Evolutionary conservation across 2,113 vertebrate genomes (phyloP).

Genomic region (Strix aluco): DNA sequence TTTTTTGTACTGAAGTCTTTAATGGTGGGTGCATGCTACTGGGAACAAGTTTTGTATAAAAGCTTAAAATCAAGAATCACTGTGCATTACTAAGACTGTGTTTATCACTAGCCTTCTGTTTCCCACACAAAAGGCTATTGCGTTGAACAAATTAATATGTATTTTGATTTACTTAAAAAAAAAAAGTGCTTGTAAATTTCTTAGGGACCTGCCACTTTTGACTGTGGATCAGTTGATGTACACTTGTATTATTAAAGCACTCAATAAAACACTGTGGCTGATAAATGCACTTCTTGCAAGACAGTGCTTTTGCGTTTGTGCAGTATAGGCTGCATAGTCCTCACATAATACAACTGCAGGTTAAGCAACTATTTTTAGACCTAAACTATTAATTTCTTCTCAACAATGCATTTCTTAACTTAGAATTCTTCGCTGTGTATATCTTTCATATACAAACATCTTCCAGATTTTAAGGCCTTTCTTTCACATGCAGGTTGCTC

Average conservation of each 20-base stretch:
- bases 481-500: not conserved
- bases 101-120: constrained; percentile 85
- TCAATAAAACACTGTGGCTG: constrained; percentile 99
- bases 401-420: constrained; percentile 1
- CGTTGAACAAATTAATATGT: constrained; percentile 89
- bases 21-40: constrained; percentile 93
- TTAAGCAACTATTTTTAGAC: constrained; percentile 17
- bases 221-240: constrained; percentile 96
- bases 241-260: constrained; percentile 99
- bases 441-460: not conserved
- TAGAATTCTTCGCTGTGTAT: not conserved
- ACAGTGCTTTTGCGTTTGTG: constrained; percentile 9
- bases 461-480: not conserved
- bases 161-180: constrained; percentile 88
- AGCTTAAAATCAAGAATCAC: constrained; percentile 84
- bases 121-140: constrained; percentile 83
- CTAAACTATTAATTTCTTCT: constrained; percentile 1
- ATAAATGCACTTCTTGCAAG: constrained; percentile 68
- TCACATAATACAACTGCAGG: not conserved
- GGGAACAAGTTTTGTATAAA: constrained; percentile 88
- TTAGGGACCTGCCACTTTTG: constrained; percentile 93
- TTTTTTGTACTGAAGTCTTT: constrained; percentile 88
- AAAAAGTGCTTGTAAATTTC: constrained; percentile 97
- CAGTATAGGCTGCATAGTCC: not conserved
- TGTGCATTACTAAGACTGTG: constrained; percentile 84